These are phyloP conservation scores for Melanotaenia nigrans DNA, from an alignment of 2,797 vertebrate genomes.

Conservation along the genomic window DNA sequence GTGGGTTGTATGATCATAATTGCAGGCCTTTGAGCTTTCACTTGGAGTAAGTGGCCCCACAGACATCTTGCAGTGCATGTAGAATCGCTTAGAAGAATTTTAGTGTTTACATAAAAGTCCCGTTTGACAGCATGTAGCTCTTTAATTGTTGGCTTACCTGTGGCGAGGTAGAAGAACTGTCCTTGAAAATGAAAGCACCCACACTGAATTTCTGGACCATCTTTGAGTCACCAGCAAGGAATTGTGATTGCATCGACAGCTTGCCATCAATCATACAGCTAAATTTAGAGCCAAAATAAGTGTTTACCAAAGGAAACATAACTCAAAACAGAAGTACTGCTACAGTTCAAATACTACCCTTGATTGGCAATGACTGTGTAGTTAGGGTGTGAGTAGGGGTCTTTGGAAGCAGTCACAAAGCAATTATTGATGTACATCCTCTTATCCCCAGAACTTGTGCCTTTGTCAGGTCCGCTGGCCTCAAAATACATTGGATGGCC, in stretches of 20 bases:
- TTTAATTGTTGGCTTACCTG: constrained; percentile 48
- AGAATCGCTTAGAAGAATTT: constrained; percentile 60
- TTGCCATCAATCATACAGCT: constrained; percentile 81
- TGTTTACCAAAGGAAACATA: not conserved
- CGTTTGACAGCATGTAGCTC: not conserved
- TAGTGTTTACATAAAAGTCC: not conserved
- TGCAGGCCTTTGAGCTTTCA: constrained; percentile 69
- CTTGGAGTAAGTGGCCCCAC: constrained; percentile 39
- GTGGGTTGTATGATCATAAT: constrained; percentile 38
- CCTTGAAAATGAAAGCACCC: constrained; percentile 63
- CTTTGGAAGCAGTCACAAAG: constrained; percentile 54
- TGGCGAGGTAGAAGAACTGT: not conserved
- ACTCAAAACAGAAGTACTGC: not conserved
- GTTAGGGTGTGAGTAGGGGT: constrained; percentile 36
- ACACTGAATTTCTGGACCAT: constrained; percentile 62
- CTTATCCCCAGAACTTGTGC: accelerated
- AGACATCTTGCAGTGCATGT: constrained; percentile 76
- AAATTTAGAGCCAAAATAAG: not conserved
- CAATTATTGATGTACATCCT: constrained; percentile 76
- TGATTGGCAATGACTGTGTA: constrained; percentile 70
- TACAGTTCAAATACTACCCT: constrained; percentile 59
- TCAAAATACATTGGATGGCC: constrained; percentile 74
- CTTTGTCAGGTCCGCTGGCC: constrained; percentile 16
- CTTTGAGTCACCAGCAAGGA: constrained; percentile 42
- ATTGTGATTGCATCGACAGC: constrained; percentile 45